Base-by-base conservation (phyloP, 2,797 vertebrate genomes). In the Emydoidea blandingii region DNA sequence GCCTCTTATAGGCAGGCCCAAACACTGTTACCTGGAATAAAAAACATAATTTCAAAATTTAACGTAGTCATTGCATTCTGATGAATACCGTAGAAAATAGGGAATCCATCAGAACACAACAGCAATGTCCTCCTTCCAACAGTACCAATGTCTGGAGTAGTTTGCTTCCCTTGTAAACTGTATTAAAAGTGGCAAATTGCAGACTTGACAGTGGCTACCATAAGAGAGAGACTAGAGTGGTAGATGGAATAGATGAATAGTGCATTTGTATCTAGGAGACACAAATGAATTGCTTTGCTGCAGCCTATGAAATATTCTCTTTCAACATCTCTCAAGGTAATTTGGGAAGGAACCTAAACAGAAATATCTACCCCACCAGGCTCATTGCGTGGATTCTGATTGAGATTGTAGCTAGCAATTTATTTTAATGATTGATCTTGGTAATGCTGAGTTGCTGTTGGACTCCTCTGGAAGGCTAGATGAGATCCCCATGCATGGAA, bases 361-460 rank as follows among this genome's bases (percentile, higher is more conserved):
- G 62, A 85, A 76, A 92, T 79, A 54, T 95, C 81, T 81, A 95
- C 23, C 21, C 50, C 81, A 92, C 50, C 10, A 87, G 82, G 16
- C 37, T 94, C 31, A 53, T 80, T 89, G 49, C 41, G 49, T 95
- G 84, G 37, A 83, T 96, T 95, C 88, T 94, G 89, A 90, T 95
- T 85, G 89, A 95, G 44, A 82, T 87, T 95, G 34, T 91, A 62
- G 87, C 65, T 89, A 87, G 83, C 86, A 92, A 88, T 91, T 96
- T 97, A 12, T 83, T 96, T 97, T 94, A 91, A 88, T 96, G 74
- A 88, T 96, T 96, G 59, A 86, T 97, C 95, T 94, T 27, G 54
- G 3, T 90, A 95, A 88, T 94, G 47, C 27, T 79, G 37, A 50
- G 25, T 95, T 95, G 89, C 90, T 84, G 3, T 79, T 96, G 52